Conservation (phyloP, 2,888 invertebrate genomes). For the Lacanobia wlatinum region DNA sequence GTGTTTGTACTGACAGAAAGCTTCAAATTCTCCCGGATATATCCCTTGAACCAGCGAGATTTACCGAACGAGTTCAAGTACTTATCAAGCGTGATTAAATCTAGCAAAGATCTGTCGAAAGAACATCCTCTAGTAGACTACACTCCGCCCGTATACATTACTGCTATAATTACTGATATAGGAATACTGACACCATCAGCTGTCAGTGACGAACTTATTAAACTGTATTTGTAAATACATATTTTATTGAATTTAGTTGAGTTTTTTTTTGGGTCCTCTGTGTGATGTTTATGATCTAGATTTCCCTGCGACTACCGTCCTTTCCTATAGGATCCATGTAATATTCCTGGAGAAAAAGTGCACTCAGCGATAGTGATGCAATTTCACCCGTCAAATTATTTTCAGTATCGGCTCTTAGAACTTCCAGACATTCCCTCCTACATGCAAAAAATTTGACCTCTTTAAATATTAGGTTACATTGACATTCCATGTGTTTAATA, state of each 20-base stretch:
- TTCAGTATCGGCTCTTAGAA: neutral
- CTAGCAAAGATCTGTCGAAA: conserved; percentile 86
- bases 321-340: neutral
- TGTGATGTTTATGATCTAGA: neutral
- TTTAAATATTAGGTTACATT: neutral
- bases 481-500: neutral
- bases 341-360: neutral
- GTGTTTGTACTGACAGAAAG: conserved; percentile 99
- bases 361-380: neutral
- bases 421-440: neutral
- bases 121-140: conserved; percentile 98
- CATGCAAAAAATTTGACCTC: neutral
- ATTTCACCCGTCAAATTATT: neutral
- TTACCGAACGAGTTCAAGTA: conserved; percentile 96
- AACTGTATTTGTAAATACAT: conserved; percentile 95
- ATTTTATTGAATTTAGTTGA: neutral
- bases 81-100: conserved; percentile 88
- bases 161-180: conserved; percentile 98
- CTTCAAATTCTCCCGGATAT: conserved; percentile 98
- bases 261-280: neutral
- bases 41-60: conserved; percentile 98
- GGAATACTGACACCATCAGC: conserved; percentile 99
- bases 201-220: conserved; percentile 99
- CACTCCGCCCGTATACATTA: conserved; percentile 98
- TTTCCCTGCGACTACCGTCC: neutral